phyloP scores from a whole-genome alignment of 2,888 invertebrate genomes.

The Campopleginae sp. region DNA sequence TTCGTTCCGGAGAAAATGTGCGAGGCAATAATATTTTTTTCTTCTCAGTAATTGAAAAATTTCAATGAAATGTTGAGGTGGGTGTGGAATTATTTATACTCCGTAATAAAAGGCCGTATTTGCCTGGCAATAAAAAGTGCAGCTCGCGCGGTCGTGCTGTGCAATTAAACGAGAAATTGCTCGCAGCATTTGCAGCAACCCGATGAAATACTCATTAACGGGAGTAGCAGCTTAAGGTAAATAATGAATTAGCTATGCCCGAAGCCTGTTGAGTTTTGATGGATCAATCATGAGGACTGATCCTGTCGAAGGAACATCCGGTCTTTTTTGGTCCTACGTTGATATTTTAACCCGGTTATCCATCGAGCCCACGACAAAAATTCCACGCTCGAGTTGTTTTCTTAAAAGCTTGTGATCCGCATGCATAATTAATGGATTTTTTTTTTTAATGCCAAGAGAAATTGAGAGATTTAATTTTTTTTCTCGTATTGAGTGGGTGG shows the following conservation, averaged over 20 bases:
- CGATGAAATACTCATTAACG: not conserved
- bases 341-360: slow-evolving; percentile 15
- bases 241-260: not conserved
- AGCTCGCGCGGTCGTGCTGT: not conserved
- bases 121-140: not conserved
- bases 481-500: not conserved
- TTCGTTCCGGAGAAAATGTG: not conserved
- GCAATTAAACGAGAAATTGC: slow-evolving; percentile 16
- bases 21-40: too few species aligned
- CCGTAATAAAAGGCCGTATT: slow-evolving; percentile 11
- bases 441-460: not conserved
- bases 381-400: slow-evolving; percentile 3
- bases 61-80: slow-evolving; percentile 46
- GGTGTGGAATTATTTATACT: slow-evolving; percentile 22
- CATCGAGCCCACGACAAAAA: slow-evolving; percentile 2
- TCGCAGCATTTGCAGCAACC: not conserved
- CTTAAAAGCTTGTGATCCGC: slow-evolving; percentile 4
- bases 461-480: not conserved
- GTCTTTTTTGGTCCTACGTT: not conserved
- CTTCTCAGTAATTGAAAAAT: not conserved
- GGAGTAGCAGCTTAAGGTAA: not conserved
- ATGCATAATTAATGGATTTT: slow-evolving; percentile 6
- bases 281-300: not conserved
- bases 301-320: not conserved
- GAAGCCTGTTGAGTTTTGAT: not conserved